Evolutionary conservation across 2,888 invertebrate species (phyloP).

Genomic region (Callimorpha dominula): DNA sequence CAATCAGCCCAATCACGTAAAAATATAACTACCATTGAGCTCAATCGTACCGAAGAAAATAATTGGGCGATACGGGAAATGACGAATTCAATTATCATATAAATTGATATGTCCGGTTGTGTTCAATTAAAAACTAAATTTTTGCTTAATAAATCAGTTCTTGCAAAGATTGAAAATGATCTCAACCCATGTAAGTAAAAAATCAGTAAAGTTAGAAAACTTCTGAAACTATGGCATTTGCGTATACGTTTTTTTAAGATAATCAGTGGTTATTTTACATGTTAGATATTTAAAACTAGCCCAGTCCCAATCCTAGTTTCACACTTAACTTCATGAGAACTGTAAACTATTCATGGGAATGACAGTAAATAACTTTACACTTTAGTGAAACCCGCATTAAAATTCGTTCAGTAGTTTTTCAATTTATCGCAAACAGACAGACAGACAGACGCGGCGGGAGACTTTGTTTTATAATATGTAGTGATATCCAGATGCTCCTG

Average conservation of each 20-base stretch:
- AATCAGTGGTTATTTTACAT: too few species aligned
- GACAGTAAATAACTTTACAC: too few species aligned
- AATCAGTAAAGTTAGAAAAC: neutral
- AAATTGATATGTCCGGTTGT: constrained; percentile 4
- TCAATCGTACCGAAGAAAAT: constrained; percentile 1
- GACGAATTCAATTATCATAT: neutral
- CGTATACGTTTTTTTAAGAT: neutral
- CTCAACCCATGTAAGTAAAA: neutral
- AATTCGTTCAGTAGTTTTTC: too few species aligned
- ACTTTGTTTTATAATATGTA: too few species aligned
- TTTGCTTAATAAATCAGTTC: neutral
- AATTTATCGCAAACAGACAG: too few species aligned
- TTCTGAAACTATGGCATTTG: neutral
- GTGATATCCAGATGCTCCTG: too few species aligned
- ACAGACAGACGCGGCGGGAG: too few species aligned
- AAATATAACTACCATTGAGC: neutral
- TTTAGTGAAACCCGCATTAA: too few species aligned
- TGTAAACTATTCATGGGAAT: too few species aligned
- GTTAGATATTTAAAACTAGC: too few species aligned
- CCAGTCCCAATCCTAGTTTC: too few species aligned
- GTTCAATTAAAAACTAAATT: neutral
- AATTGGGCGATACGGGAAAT: constrained; percentile 3
- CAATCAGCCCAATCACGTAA: constrained; percentile 3
- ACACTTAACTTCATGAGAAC: too few species aligned
- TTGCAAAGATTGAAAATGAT: neutral